phyloP scores from a whole-genome alignment of 2,113 vertebrate genomes.

The Alligator mississippiensis region DNA sequence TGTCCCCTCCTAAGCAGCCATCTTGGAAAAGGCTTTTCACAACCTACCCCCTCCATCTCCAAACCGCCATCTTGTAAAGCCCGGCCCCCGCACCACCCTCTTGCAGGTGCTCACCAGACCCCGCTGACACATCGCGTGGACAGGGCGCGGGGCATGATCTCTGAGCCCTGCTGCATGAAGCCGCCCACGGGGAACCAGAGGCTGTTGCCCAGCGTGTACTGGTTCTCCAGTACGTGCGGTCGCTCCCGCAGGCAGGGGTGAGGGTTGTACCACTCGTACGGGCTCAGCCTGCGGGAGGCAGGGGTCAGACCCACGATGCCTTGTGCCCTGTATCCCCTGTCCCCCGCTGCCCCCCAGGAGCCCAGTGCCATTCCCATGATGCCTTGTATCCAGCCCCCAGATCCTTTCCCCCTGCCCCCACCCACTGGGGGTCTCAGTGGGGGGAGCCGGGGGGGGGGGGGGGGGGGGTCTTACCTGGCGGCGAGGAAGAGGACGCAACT shows the following conservation, averaged over 20 bases:
- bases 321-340: not conserved
- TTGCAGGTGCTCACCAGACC: slow-evolving; percentile 85
- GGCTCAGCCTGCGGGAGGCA: slow-evolving; percentile 82
- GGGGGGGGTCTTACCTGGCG: slow-evolving; percentile 82
- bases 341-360: fast-evolving
- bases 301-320: too few relatives aligned
- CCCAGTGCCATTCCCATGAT: fast-evolving
- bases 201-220: slow-evolving; percentile 94
- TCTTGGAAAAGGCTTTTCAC: too few relatives aligned
- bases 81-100: too few relatives aligned
- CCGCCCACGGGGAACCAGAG: slow-evolving; percentile 95
- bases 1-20: too few relatives aligned
- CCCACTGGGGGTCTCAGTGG: not conserved
- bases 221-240: slow-evolving; percentile 89
- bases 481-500: slow-evolving; percentile 94
- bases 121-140: slow-evolving; percentile 94
- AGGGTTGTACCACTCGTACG: slow-evolving; percentile 95
- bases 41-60: too few relatives aligned
- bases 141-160: slow-evolving; percentile 92
- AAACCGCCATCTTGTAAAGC: too few relatives aligned
- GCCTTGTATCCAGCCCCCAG: not conserved
- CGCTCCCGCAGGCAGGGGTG: slow-evolving; percentile 89
- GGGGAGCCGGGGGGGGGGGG: not conserved
- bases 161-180: slow-evolving; percentile 96
- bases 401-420: not conserved